Conservation (phyloP, 2,797 vertebrate genomes). For the Spondyliosoma cantharus region DNA sequence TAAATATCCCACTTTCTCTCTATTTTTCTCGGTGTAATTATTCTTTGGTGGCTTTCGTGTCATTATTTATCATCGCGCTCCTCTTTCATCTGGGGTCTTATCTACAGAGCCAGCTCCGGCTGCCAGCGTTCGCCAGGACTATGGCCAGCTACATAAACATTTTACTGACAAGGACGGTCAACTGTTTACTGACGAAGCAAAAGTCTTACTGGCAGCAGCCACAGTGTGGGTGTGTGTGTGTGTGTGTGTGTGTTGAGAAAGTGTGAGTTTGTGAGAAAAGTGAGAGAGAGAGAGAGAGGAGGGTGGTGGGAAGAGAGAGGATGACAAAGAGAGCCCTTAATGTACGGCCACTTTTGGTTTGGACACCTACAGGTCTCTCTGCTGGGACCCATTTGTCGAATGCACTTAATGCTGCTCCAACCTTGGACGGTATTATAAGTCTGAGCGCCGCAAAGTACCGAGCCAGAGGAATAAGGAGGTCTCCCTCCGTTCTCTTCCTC, state of each 20-base stretch:
- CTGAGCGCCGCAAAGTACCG: constrained; percentile 39
- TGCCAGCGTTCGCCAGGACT: constrained; percentile 77
- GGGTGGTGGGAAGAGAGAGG: constrained; percentile 7
- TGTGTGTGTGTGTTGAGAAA: neutral
- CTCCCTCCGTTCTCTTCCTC: constrained; percentile 7
- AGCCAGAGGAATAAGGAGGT: constrained; percentile 18
- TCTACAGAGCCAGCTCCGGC: constrained; percentile 69
- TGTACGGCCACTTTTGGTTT: constrained; percentile 56
- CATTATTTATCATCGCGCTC: constrained; percentile 72
- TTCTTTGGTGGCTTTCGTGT: constrained; percentile 71
- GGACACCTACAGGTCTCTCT: constrained; percentile 67
- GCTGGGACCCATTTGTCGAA: constrained; percentile 70
- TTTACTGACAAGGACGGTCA: constrained; percentile 88
- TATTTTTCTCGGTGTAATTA: constrained; percentile 68
- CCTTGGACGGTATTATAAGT: constrained; percentile 47
- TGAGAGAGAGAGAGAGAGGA: constrained; percentile 3
- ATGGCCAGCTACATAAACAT: constrained; percentile 86
- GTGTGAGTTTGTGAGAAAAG: constrained; percentile 17
- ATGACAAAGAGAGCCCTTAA: constrained; percentile 65
- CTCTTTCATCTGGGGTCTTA: constrained; percentile 76
- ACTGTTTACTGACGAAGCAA: constrained; percentile 88
- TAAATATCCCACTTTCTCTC: constrained; percentile 62
- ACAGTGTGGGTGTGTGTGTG: constrained; percentile 48
- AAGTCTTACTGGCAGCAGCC: constrained; percentile 84
- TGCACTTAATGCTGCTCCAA: constrained; percentile 63